A percentile compares a stretch with the other conserved stretches of the same genome.
Evolutionary conservation across 2,888 invertebrate species (phyloP).

Genomic region (Phyllotreta cruciferae): DNA sequence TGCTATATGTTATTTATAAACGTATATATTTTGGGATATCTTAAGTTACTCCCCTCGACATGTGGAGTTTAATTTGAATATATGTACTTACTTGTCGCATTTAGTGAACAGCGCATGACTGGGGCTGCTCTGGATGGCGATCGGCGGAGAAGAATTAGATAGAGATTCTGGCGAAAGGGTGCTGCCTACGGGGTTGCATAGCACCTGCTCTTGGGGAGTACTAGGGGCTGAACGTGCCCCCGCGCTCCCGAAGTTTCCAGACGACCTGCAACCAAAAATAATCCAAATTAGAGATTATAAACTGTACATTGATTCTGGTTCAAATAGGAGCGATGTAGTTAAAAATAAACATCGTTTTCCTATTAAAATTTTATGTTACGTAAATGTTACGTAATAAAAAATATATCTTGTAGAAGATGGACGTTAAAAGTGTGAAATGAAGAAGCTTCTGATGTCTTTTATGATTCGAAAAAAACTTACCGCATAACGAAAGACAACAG

Average conservation of each 20-base stretch:
- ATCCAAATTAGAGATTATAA: background rate
- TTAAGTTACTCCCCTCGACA: background rate
- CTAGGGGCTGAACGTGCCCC: conserved; percentile 74
- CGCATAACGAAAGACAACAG: background rate
- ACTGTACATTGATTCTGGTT: background rate
- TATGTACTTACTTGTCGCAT: conserved; percentile 56
- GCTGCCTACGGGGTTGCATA: conserved; percentile 49
- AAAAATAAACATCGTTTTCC: no score
- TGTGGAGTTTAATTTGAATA: background rate
- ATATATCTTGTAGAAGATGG: no score
- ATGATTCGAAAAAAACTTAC: no score
- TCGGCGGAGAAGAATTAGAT: conserved; percentile 43
- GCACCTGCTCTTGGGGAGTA: conserved; percentile 65
- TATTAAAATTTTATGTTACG: no score
- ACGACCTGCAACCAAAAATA: conserved; percentile 63
- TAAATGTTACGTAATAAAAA: no score
- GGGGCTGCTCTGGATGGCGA: conserved; percentile 55
- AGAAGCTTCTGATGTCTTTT: no score
- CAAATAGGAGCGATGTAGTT: background rate
- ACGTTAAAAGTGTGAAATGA: no score
- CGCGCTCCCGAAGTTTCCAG: conserved; percentile 68
- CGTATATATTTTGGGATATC: no score
- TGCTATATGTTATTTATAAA: no score
- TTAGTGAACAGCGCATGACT: conserved; percentile 58
- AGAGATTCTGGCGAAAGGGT: conserved; percentile 28